Conservation (phyloP, 2,797 vertebrate species). For the Lepidocolaptes lacrymiger region DNA sequence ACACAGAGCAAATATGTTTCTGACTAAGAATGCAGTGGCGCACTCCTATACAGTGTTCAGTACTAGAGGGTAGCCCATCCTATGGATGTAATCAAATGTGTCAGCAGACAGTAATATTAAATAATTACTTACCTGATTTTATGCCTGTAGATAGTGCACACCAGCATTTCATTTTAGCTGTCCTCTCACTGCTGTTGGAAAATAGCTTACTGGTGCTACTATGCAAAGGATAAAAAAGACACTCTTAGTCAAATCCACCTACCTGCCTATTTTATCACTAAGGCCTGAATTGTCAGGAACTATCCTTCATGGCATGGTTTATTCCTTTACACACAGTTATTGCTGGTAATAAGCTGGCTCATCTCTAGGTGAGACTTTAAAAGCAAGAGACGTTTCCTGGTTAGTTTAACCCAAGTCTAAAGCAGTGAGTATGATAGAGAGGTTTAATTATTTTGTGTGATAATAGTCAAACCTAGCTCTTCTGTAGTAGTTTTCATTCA, state of each 20-base stretch:
- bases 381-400: background rate
- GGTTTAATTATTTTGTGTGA: background rate
- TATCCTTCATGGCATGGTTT: background rate
- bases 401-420: background rate
- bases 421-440: background rate
- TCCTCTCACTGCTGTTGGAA: background rate
- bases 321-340: background rate
- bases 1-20: background rate
- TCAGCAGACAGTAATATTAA: background rate
- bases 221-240: background rate
- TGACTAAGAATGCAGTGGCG: background rate
- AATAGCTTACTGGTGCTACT: background rate
- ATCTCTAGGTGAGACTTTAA: constrained; percentile 30
- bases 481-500: background rate
- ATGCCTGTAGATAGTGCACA: background rate
- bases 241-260: background rate
- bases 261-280: background rate
- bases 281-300: background rate
- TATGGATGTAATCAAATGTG: background rate
- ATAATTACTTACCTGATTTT: background rate
- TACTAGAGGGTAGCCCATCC: background rate
- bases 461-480: background rate
- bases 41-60: background rate
- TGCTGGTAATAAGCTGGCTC: background rate
- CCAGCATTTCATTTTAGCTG: background rate